These are phyloP conservation scores for Halictus ligatus DNA, from an alignment of 2,888 invertebrate genomes.

Conservation along the genomic window DNA sequence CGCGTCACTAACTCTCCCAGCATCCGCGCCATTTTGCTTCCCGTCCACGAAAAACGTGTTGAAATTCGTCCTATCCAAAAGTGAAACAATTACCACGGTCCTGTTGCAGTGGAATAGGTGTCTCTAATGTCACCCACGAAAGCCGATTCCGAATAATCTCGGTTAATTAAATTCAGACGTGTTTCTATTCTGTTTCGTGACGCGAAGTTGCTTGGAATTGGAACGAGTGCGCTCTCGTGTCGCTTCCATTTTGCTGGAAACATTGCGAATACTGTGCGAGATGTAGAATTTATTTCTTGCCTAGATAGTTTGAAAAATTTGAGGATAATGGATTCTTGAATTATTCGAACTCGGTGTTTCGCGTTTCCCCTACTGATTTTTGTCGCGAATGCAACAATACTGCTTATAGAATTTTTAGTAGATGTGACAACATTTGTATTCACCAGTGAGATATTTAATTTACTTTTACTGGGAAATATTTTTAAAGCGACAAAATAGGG, in stretches of 20 bases:
- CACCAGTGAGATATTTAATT: no score
- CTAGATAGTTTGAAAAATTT: not conserved
- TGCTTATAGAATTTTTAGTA: no score
- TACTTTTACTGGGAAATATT: not conserved
- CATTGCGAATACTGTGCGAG: no score
- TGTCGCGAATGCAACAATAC: no score
- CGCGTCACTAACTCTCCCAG: slow-evolving; percentile 48
- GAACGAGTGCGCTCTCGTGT: not conserved
- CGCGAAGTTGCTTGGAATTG: slow-evolving; percentile 7
- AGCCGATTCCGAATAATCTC: slow-evolving; percentile 40
- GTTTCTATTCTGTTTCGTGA: slow-evolving; percentile 42
- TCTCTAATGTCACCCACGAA: not conserved
- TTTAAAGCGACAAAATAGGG: not conserved
- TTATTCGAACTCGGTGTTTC: no score
- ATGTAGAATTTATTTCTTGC: no score
- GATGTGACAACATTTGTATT: no score
- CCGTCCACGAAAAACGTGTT: not conserved
- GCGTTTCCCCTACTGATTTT: no score
- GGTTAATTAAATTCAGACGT: slow-evolving; percentile 38
- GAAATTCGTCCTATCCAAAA: not conserved
- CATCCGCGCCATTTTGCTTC: slow-evolving; percentile 21
- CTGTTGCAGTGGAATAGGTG: no score
- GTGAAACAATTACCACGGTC: not conserved
- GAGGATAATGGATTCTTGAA: not conserved
- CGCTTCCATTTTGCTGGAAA: not conserved